phyloP scores from a whole-genome alignment of 2,113 vertebrate species.

The Bolborhynchus lineola region DNA sequence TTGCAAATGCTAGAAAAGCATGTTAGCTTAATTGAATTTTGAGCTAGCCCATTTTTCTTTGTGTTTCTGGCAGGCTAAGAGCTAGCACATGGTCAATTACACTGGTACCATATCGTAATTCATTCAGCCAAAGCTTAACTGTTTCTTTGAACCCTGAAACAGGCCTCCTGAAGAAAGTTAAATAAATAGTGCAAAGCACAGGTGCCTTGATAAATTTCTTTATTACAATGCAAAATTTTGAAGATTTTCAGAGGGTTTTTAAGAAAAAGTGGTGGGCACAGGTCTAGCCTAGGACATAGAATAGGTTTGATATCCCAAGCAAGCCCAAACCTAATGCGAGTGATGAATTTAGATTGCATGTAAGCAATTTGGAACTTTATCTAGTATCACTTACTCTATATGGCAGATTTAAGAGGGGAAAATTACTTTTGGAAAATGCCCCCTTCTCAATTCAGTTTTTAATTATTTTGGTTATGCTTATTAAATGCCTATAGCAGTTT shows the following conservation, averaged over 20 bases:
- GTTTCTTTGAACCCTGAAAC: not conserved
- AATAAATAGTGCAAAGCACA: not conserved
- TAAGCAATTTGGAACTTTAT: not conserved
- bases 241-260: not conserved
- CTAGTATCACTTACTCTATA: not conserved
- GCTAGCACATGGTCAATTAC: not conserved
- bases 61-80: not conserved
- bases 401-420: not conserved
- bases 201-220: not conserved
- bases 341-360: not conserved
- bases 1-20: not conserved
- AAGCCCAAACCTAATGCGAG: not conserved
- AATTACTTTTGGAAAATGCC: not conserved
- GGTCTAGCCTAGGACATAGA: not conserved
- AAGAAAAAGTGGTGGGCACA: not conserved
- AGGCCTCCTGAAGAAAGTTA: not conserved
- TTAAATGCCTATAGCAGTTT: not conserved
- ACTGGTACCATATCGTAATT: not conserved
- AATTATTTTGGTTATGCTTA: not conserved
- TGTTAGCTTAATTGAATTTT: constrained; percentile 21
- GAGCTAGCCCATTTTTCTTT: constrained; percentile 2
- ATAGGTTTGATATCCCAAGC: not conserved
- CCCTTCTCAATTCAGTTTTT: not conserved
- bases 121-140: not conserved
- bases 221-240: not conserved